Evolutionary conservation across 1,140 invertebrate species (phyloP), one percentile per base, ranked within the genome.

Genomic region (Camponotus vicinus): DNA sequence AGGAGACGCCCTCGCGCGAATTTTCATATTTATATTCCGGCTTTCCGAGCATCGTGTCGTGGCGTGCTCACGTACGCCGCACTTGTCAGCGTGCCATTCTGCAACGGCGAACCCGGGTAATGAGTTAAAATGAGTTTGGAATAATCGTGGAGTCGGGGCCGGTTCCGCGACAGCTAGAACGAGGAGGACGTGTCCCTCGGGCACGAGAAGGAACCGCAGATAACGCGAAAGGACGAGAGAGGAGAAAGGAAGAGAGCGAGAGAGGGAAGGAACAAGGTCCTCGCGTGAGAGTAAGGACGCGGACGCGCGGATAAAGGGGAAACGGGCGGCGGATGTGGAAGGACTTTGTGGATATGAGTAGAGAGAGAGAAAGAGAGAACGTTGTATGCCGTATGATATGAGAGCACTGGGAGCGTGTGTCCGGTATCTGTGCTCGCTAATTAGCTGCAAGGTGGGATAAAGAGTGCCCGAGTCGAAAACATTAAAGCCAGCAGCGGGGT

Each of bases 51-150:
- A 27, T 59, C n/a, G 18, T 15, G 15, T 37, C 21, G 34, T 52
- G 3, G 32, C 27, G 21, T 49, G 71, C 40, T 73, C 66, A 61
- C 66, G 77, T 86, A 69, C 59, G 52, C 73, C 88, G 52, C 88
- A 89, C 85, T 89, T 86, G 88, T 79, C 88, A 88, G 73, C 79
- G 40, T 86, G 80, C 87, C 90, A 90, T 91, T 91, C 86, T 91
- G 84, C 85, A 69, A 45, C 77, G 73, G 78, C 76, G 85, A 87
- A 86, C 82, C 83, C 71, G 91, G 86, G 91, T 92, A 93, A 93
- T 93, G 90, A 92, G 92, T 90, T 92, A 91, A 92, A 93, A 92
- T 92, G 92, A 93, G 92, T 93, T 93, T 92, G 87, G 89, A 93
- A 92, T 93, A 93, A 93, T 93, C 89, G 92, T 89, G 89, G 79